Evolutionary conservation across 1,140 invertebrate genomes (phyloP).

Genomic region (Temnothorax curvispinosus): DNA sequence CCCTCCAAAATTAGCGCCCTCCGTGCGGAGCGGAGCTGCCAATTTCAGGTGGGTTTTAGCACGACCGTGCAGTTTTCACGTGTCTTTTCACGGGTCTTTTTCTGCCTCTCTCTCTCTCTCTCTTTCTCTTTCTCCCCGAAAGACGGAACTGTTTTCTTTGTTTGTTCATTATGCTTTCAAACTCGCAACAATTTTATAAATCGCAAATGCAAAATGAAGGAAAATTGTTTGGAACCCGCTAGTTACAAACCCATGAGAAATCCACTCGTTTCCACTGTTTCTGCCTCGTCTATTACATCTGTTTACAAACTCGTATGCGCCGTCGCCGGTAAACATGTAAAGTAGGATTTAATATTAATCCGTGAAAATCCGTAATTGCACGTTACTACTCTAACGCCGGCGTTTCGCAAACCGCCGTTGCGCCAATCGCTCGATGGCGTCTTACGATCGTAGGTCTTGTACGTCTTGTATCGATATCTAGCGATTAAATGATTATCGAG

Average conservation of each 20-base stretch:
- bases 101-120: background rate
- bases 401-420: slow-evolving; percentile 55
- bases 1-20: slow-evolving; percentile 79
- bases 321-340: slow-evolving; percentile 35
- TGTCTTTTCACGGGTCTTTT: slow-evolving; percentile 31
- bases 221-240: background rate
- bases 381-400: slow-evolving; percentile 54
- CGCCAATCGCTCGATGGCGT: slow-evolving; percentile 36
- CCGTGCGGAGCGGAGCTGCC: slow-evolving; percentile 68
- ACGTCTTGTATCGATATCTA: slow-evolving; percentile 63
- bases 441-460: slow-evolving; percentile 38
- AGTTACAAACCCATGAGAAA: slow-evolving; percentile 8
- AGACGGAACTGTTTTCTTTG: background rate
- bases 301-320: slow-evolving; percentile 15
- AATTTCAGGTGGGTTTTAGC: slow-evolving; percentile 73
- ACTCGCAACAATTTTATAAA: slow-evolving; percentile 21
- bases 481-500: slow-evolving; percentile 74
- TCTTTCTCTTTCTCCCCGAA: background rate
- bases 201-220: background rate
- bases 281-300: slow-evolving; percentile 9
- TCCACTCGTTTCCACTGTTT: background rate
- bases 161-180: background rate
- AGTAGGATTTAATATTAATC: slow-evolving; percentile 68
- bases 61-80: slow-evolving; percentile 34
- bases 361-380: slow-evolving; percentile 74